phyloP scores from a whole-genome alignment of 2,797 vertebrate species.

The Syndactyla subalaris region DNA sequence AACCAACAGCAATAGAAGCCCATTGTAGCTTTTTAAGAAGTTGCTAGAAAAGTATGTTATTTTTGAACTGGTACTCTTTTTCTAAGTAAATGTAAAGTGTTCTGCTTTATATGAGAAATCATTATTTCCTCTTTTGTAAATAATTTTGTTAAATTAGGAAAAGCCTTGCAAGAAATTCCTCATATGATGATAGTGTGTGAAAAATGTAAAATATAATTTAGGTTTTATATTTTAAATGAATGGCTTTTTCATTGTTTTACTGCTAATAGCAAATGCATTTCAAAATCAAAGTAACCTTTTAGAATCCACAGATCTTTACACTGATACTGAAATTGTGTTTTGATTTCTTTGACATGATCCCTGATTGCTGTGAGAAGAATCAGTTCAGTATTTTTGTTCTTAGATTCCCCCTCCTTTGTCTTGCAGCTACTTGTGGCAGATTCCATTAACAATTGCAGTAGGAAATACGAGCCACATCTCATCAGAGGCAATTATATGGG shows the following conservation, averaged over 20 bases:
- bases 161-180: constrained; percentile 1
- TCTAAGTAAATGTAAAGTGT: neutral
- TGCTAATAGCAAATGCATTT: constrained; percentile 56
- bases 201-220: constrained; percentile 40
- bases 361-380: constrained; percentile 72
- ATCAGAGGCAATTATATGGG: constrained; percentile 92
- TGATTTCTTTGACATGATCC: constrained; percentile 64
- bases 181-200: neutral
- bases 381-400: constrained; percentile 72
- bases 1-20: neutral
- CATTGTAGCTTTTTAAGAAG: neutral
- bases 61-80: constrained; percentile 18
- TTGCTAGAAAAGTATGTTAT: neutral
- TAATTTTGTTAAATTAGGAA: constrained; percentile 19
- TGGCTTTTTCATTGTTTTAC: constrained; percentile 52
- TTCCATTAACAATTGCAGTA: constrained; percentile 92
- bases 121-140: constrained; percentile 36
- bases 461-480: constrained; percentile 90
- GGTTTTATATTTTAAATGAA: neutral
- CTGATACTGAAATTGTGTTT: constrained; percentile 60
- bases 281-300: constrained; percentile 52
- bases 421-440: constrained; percentile 94
- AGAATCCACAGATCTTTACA: constrained; percentile 55
- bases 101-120: constrained; percentile 11
- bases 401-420: constrained; percentile 77